A percentile compares a stretch with the other conserved stretches of the same genome.
phyloP scores from a whole-genome alignment of 2,113 vertebrate species.

The Hemiprocne comata region DNA sequence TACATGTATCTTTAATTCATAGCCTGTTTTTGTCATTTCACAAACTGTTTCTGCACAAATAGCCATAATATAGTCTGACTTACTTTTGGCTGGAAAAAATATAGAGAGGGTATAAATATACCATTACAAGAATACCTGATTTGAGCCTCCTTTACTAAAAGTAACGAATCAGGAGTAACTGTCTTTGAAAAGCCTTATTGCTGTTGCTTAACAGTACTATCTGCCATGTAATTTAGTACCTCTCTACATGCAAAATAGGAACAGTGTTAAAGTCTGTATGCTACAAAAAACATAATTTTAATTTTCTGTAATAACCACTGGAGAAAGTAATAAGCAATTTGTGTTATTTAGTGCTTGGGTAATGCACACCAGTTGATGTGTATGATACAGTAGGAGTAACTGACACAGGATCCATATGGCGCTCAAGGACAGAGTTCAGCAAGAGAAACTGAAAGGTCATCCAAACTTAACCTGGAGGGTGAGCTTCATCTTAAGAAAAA shows the following conservation, averaged over 20 bases:
- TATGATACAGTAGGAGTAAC: neutral
- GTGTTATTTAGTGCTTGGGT: neutral
- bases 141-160: neutral
- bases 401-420: neutral
- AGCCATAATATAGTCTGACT: neutral
- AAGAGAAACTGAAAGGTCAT: neutral
- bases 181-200: neutral
- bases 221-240: neutral
- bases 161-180: neutral
- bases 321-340: neutral
- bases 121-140: neutral
- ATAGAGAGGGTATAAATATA: neutral
- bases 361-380: neutral
- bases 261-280: neutral
- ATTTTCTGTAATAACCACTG: neutral
- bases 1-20: neutral
- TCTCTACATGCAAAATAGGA: neutral
- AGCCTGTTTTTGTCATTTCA: neutral
- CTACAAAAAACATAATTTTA: neutral
- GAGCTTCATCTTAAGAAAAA: neutral
- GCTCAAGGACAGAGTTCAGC: neutral
- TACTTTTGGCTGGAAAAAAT: neutral
- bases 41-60: neutral
- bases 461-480: neutral
- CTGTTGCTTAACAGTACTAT: neutral